Base-by-base conservation (phyloP, 2,113 vertebrate species). In the Oostethus manadensis region DNA sequence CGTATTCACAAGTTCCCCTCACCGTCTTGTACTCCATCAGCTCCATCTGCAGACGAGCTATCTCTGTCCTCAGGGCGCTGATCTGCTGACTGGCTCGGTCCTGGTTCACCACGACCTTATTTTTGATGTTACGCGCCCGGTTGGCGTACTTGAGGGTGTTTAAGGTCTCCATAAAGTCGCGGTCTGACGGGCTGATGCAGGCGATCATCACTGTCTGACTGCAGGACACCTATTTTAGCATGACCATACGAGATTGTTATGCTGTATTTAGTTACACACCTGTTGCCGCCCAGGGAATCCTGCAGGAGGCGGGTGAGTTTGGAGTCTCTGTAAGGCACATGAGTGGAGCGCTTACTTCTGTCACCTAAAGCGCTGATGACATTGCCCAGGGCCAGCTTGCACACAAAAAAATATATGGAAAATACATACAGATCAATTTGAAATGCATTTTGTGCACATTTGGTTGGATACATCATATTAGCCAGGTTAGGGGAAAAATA, bases 141-240 rank as follows among this genome's bases (percentile, higher is more conserved):
- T 99, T 99, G 33, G 97, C 97, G 1, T 99, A 99, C 69, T 99
- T 99, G 0, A 99, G 55, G 0, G 93, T 92, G 89, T 98, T 99
- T 76, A 99, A 62, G 0, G 97, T 99, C 86, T 99, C 97, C 97
- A 99, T 99, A 81, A 99, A 99, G 87, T 99, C 97, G 65, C 94
- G 87, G 69, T 99, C 97, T 0, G 97, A 99, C 18, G 97, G 97
- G 79, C 97, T 98, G 86, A 96, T 93, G 40, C 97, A 99, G 0
- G 95, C 96, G 57, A 99, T 99, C 97, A 99, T 99, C 64, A 98
- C 78, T 0, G 97, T 99, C 89, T 98, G 97, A 84, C 97, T 99
- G 86, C 0, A 87, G 75, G 67, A 83, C 59, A 5, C 46, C 10
- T 48, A 18, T 1, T n/a, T 48, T 48, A 48, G 8, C 17, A 3